phyloP scores from a whole-genome alignment of 2,888 invertebrate genomes.

The Drosophila mimica region DNA sequence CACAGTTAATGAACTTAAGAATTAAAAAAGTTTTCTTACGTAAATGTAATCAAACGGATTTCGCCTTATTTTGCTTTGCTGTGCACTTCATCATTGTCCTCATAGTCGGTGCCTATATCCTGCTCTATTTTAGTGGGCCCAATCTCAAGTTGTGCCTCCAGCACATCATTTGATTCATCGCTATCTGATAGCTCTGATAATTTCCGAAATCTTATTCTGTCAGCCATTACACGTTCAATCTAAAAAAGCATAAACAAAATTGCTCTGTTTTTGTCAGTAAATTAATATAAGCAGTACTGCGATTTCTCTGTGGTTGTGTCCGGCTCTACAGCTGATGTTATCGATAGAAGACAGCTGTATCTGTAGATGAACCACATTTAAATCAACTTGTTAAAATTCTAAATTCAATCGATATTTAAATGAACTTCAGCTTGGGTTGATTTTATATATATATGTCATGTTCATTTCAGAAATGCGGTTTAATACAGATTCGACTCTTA shows the following conservation, averaged over 20 bases:
- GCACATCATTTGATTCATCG: background rate
- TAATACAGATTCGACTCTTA: background rate
- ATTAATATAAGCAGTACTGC: background rate
- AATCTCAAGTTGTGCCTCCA: background rate
- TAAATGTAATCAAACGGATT: no score
- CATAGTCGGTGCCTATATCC: background rate
- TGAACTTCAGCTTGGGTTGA: background rate
- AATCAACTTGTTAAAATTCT: background rate
- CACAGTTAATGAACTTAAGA: background rate
- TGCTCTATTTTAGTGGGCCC: background rate
- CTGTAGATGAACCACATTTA: background rate
- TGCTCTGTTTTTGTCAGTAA: background rate
- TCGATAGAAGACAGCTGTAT: constrained; percentile 4
- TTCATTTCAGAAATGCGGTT: background rate
- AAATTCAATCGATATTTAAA: background rate
- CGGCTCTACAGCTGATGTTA: constrained; percentile 9
- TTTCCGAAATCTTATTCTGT: constrained; percentile 14
- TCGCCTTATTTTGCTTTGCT: no score
- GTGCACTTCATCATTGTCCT: background rate
- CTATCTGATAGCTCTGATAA: no score
- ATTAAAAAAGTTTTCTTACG: no score
- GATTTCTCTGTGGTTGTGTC: constrained; percentile 3
- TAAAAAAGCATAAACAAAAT: background rate
- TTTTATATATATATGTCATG: background rate
- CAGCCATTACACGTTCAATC: background rate